Percentiles rank a stretch among this genome's conserved stretches.
phyloP scores from a whole-genome alignment of 2,797 vertebrate species.

The Amphiprion clarkii region DNA sequence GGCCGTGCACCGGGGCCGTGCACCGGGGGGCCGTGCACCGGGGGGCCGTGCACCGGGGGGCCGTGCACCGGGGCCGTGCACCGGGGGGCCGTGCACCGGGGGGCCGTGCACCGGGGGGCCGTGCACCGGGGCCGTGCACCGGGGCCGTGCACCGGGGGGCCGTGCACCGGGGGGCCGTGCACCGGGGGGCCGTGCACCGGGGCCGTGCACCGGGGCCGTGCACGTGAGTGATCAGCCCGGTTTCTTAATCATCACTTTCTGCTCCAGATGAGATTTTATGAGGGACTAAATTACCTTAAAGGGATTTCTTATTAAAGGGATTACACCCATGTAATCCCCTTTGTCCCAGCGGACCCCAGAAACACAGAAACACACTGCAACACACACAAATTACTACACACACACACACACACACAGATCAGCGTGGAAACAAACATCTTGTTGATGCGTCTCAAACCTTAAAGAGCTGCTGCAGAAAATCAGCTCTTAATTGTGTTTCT shows the following conservation, averaged over 20 bases:
- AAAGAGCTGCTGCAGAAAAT: not conserved
- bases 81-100: no score
- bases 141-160: not conserved
- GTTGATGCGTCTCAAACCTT: conserved; percentile 39
- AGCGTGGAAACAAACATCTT: conserved; percentile 57
- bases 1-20: not conserved
- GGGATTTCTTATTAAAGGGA: conserved; percentile 94
- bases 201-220: not conserved
- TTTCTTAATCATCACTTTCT: conserved; percentile 91
- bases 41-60: no score
- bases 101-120: no score
- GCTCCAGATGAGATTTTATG: conserved; percentile 92
- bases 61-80: not conserved
- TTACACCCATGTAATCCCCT: conserved; percentile 95
- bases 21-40: no score
- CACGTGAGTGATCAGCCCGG: conserved; percentile 65
- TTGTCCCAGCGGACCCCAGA: conserved; percentile 88
- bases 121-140: conserved; percentile 5
- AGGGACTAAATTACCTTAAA: conserved; percentile 92
- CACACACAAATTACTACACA: not conserved
- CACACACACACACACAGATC: conserved; percentile 53
- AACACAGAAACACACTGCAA: conserved; percentile 44
- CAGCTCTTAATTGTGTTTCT: conserved; percentile 14
- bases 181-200: no score
- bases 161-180: not conserved